Percentiles rank a stretch among this genome's conserved stretches.
Conservation (phyloP, 2,113 vertebrate species). For the Rhynchomys soricoides region DNA sequence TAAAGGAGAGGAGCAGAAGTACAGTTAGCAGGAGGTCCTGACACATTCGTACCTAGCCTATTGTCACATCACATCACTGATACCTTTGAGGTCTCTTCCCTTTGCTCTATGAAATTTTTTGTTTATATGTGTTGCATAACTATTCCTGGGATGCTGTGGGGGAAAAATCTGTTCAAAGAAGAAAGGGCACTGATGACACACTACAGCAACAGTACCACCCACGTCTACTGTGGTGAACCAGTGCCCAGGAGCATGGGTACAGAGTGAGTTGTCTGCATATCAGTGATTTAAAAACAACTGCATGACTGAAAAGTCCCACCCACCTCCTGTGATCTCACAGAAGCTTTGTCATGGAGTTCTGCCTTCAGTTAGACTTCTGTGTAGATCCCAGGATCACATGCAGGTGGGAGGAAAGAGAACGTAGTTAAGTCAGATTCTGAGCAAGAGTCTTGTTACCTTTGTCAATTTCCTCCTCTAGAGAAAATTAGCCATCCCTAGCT, state of each 20-base stretch:
- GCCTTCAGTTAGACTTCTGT: background rate
- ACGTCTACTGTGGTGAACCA: background rate
- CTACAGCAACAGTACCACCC: background rate
- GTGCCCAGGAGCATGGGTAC: background rate
- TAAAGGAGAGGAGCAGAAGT: background rate
- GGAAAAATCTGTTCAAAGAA: background rate
- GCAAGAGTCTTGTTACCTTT: background rate
- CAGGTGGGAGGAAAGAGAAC: background rate
- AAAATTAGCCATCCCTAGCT: background rate
- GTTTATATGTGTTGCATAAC: background rate
- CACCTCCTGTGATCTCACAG: background rate
- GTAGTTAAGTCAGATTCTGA: background rate
- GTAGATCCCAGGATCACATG: background rate
- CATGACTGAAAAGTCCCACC: background rate
- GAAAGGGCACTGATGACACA: background rate
- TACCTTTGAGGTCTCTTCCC: background rate
- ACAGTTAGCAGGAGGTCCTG: background rate
- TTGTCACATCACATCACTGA: background rate
- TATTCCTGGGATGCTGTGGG: background rate
- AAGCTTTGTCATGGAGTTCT: background rate
- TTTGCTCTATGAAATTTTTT: background rate
- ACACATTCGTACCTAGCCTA: background rate
- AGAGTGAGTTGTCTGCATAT: background rate
- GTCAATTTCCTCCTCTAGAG: background rate
- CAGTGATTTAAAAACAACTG: background rate